Conservation (phyloP, 1,140 invertebrate species). For the Lepidurus apus region DNA sequence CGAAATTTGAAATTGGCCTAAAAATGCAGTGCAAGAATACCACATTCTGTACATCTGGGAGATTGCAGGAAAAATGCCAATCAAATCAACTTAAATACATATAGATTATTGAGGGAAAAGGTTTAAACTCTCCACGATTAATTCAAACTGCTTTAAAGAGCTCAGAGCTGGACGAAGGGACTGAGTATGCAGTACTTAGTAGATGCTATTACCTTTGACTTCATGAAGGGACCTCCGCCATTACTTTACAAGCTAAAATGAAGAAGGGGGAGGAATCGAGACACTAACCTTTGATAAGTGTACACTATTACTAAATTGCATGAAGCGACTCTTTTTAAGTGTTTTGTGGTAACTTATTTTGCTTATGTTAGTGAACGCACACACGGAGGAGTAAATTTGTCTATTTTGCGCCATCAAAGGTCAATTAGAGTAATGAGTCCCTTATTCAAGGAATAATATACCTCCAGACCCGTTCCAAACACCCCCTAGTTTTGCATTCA, state of each 20-base stretch:
- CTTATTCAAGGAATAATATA: not conserved
- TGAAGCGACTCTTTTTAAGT: not conserved
- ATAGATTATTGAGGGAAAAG: no score
- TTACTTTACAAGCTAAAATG: not conserved
- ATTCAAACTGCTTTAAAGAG: no score
- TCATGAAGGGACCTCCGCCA: not conserved
- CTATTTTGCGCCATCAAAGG: not conserved
- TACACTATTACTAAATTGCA: not conserved
- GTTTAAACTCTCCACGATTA: no score
- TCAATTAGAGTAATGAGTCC: conserved; percentile 3
- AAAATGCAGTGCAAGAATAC: no score
- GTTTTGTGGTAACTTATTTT: not conserved
- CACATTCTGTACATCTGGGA: no score
- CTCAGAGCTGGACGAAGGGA: no score
- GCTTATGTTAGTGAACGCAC: not conserved
- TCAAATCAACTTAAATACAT: no score
- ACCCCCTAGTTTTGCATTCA: not conserved
- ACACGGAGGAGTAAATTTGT: not conserved
- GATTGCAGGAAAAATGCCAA: no score
- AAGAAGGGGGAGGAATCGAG: not conserved
- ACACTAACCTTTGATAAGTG: not conserved
- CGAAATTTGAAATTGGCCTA: no score
- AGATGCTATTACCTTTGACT: not conserved
- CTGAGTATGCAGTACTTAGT: no score
- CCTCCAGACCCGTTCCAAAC: not conserved